Evolutionary conservation across 2,888 invertebrate genomes (phyloP), one percentile per base, ranked within the genome.

Genomic region (Platycheirus albimanus): DNA sequence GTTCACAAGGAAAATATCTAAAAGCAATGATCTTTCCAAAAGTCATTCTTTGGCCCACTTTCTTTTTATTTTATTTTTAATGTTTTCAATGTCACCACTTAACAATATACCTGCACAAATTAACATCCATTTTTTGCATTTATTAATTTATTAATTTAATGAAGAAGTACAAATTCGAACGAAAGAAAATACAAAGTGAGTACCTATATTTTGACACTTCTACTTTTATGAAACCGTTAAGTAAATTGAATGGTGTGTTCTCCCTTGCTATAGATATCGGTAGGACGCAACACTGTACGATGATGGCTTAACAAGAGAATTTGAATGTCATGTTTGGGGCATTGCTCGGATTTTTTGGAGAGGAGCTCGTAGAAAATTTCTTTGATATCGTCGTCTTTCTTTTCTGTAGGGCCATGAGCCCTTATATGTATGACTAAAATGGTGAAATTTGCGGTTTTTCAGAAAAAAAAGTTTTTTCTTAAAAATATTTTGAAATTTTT

Each of bases 81-180:
- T 36, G 36, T 36, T 36, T 36, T 36, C 36, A 36, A 36, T 36
- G n/a, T 36, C 36, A 36, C 36, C 36, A 36, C 36, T 36, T 36
- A n/a, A n/a, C n/a, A 36, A 36, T 3, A 36, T 10, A 10, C 36
- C 3, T 4, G 36, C 36, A 3, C 36, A 36, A 36, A 36, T 36
- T 8, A 36, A 0, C 10, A 36, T 3, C n/a, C n/a, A n/a, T n/a
- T 36, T 36, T 36, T 36, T 36, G 3, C n/a, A 8, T 11, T 36
- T 11, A 36, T 36, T 36, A 11, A 3, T 8, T 36, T 36, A 36
- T 36, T 36, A 8, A 6, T 36, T 36, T 11, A 36, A 11, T 1
- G n/a, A 36, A 36, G 10, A 36, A 11, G 36, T 36, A 36, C 3
- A 36, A 3, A 11, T 10, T 36, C 10, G 0, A 36, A 36, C 36